Conservation (phyloP, 2,888 invertebrate species). For the Heliconius hortense region DNA sequence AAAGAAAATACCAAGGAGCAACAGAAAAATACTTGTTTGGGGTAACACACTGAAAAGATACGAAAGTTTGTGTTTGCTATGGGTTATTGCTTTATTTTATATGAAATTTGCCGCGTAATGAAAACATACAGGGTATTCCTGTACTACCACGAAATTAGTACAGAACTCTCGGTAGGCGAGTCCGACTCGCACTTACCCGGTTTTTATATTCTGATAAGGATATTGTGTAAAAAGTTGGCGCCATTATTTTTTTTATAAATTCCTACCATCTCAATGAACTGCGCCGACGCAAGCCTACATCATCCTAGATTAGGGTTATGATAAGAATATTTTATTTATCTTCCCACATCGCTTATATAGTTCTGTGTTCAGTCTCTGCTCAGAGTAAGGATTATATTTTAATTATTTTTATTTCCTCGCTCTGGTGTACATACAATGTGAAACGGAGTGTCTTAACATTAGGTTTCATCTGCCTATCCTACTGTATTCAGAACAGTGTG, state of each 20-base stretch:
- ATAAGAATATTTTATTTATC: neutral
- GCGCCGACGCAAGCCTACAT: constrained; percentile 51
- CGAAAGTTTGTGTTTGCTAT: no score
- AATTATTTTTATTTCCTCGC: neutral
- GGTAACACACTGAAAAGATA: no score
- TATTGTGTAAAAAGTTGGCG: constrained; percentile 39
- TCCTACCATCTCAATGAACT: constrained; percentile 48
- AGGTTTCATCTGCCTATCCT: neutral
- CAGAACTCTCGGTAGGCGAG: neutral
- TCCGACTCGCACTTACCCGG: neutral
- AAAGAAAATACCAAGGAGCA: no score
- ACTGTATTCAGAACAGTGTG: neutral
- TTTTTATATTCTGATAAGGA: neutral
- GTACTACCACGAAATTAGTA: neutral
- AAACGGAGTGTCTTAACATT: neutral
- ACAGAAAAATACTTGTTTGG: no score
- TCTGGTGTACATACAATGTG: neutral
- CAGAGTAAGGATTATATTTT: neutral
- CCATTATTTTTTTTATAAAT: constrained; percentile 48
- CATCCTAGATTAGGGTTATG: constrained; percentile 37
- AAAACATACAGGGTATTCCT: no score
- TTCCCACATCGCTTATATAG: neutral
- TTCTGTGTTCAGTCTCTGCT: neutral
- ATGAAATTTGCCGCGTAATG: no score
- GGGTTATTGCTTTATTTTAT: no score